Percentiles rank a stretch among this genome's conserved stretches.
Conservation (phyloP, 2,888 invertebrate genomes). For the Cryptophagus acutangulus region DNA sequence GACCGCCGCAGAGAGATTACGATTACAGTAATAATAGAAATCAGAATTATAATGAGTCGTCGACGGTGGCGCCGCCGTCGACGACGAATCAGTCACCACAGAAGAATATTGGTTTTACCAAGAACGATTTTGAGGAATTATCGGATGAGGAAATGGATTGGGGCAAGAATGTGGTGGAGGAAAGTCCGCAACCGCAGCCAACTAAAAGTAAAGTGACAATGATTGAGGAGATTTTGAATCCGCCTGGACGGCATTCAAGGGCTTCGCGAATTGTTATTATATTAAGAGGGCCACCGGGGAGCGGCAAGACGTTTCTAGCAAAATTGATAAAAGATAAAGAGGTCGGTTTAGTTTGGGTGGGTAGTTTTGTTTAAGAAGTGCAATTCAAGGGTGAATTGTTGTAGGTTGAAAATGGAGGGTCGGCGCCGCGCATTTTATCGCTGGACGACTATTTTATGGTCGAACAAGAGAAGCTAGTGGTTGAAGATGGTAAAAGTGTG, state of each 20-base stretch:
- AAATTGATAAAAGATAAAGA: constrained; percentile 80
- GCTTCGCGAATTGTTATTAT: constrained; percentile 81
- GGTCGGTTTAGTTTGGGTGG: constrained; percentile 44
- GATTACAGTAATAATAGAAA: neutral
- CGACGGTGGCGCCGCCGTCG: neutral
- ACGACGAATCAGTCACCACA: neutral
- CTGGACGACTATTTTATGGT: constrained; percentile 95
- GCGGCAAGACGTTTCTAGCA: constrained; percentile 88
- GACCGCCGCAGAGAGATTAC: neutral
- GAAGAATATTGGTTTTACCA: constrained; percentile 6
- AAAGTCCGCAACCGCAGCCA: neutral
- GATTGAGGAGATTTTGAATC: constrained; percentile 77
- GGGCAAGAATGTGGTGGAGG: constrained; percentile 2
- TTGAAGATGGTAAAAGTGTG: constrained; percentile 67
- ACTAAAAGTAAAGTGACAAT: constrained; percentile 1
- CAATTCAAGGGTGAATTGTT: constrained; percentile 11
- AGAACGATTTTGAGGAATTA: constrained; percentile 29
- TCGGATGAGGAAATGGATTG: constrained; percentile 30
- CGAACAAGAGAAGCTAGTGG: constrained; percentile 70
- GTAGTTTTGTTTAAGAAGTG: neutral
- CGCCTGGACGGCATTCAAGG: constrained; percentile 74
- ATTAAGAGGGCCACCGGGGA: constrained; percentile 87
- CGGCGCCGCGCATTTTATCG: constrained; percentile 86
- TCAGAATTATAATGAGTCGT: neutral
- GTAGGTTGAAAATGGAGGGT: constrained; percentile 74